A percentile compares a stretch with the other conserved stretches of the same genome.
phyloP scores from a whole-genome alignment of 2,113 vertebrate species.

The Gallinago media region DNA sequence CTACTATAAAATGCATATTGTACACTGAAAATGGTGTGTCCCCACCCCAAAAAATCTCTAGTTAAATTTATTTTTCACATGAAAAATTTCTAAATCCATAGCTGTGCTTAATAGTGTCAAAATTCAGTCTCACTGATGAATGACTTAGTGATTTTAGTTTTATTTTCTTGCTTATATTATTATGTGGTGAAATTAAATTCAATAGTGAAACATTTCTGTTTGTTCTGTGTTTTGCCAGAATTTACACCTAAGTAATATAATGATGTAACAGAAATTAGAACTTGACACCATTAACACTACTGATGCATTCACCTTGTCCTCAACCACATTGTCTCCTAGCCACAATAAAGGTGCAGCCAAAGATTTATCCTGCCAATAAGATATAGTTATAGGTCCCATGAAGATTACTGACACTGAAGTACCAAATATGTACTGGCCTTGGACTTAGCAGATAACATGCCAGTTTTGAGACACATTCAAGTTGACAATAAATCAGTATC shows the following conservation, averaged over 20 bases:
- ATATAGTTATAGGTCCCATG: conserved; percentile 43
- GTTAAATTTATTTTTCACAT: background rate
- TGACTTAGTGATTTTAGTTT: background rate
- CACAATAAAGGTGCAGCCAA: conserved; percentile 8
- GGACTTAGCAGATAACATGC: conserved; percentile 62
- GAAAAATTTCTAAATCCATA: background rate
- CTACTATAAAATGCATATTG: background rate
- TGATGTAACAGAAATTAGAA: background rate
- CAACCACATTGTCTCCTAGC: background rate
- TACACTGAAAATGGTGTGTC: background rate
- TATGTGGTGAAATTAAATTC: background rate
- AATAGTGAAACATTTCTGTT: background rate
- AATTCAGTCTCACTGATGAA: background rate
- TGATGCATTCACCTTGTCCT: background rate
- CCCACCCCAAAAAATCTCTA: background rate
- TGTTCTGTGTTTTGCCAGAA: background rate
- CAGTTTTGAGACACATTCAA: conserved; percentile 65
- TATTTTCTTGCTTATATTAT: background rate
- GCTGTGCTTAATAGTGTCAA: background rate
- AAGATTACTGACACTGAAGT: conserved; percentile 45
- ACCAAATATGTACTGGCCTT: conserved; percentile 65
- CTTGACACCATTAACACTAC: background rate
- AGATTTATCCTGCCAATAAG: conserved; percentile 54
- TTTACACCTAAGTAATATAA: background rate
- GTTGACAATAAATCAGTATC: conserved; percentile 46